These are phyloP conservation scores for Acridotheres tristis DNA, from an alignment of 2,797 vertebrate species.

Conservation along the genomic window DNA sequence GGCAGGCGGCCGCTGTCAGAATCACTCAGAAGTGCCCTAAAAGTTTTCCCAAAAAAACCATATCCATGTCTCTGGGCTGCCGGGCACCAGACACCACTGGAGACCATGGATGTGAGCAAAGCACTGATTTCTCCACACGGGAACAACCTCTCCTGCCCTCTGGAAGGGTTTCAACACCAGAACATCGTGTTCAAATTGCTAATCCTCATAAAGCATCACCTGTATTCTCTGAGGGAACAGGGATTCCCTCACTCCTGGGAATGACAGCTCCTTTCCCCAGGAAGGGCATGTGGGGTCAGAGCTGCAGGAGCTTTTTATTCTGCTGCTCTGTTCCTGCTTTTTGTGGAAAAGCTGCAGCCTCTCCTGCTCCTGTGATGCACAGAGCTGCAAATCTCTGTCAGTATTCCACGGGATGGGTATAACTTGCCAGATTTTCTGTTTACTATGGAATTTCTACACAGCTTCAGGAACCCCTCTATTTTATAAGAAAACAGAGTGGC, in stretches of 20 bases:
- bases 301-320: neutral
- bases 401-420: neutral
- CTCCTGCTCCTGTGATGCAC: neutral
- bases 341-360: neutral
- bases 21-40: neutral
- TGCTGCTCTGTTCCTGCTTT: neutral
- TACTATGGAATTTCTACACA: slow-evolving; percentile 55
- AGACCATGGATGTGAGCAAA: neutral
- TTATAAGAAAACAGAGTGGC: slow-evolving; percentile 64
- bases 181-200: neutral
- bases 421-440: slow-evolving; percentile 42
- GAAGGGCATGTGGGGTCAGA: neutral
- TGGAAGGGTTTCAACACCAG: slow-evolving; percentile 1
- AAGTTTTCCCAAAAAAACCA: neutral
- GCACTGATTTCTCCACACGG: neutral
- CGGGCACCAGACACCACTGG: neutral
- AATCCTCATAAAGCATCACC: neutral
- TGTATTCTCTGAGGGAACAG: neutral
- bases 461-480: slow-evolving; percentile 50
- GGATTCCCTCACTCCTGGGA: neutral
- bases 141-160: neutral
- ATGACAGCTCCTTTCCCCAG: neutral
- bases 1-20: slow-evolving; percentile 73
- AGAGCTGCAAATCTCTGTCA: neutral
- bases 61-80: neutral